Base-by-base conservation (phyloP, 1,140 invertebrate genomes). In the Micrasema minimum region DNA sequence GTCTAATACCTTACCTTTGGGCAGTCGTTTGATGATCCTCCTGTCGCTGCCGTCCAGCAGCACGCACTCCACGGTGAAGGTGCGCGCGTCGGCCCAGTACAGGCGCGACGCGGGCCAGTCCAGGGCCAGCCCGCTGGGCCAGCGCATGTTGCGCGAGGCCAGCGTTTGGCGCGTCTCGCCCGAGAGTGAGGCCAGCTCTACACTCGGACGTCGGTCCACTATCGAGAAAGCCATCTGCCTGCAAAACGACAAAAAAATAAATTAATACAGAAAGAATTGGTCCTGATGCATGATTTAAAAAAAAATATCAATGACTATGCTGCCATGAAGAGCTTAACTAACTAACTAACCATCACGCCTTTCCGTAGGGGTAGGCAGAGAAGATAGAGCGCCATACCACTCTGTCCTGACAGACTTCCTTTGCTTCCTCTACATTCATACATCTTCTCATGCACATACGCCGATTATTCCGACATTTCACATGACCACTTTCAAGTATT, bases 71-170 rank as follows among this genome's bases (percentile, higher is more conserved):
- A 93, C 86, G 0, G 85, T 87, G 61, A 85, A 83, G n/a, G 85
- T 82, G 78, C 90, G 90, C 3, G 88, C 85, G 78, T 95, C 92
- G 1, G 88, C 85, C 92, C 92, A 94, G 81, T 94, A 95, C 0
- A 95, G 76, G 53, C 90, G 80, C 14, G 83, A 80, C 2, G 88
- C 88, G 11, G 89, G 83, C 80, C 88, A 86, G 81, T 92, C 91
- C 62, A 94, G 86, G 1, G 91, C 86, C 2, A 95, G 79, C 45
- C 90, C 89, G 16, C 86, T 87, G 0, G 92, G 89, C 80, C 88
- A 89, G 11, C 89, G 85, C n/a, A 91, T 77, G 69, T 84, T 82
- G 1, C 81, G 80, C n/a, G 83, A 79, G 26, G 88, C 84, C 5
- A 93, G 79, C 16, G 80, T 79, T 61, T 80, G 86, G 45, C 87